Evolutionary conservation across 2,797 vertebrate genomes (phyloP).

Genomic region (Picus viridis): DNA sequence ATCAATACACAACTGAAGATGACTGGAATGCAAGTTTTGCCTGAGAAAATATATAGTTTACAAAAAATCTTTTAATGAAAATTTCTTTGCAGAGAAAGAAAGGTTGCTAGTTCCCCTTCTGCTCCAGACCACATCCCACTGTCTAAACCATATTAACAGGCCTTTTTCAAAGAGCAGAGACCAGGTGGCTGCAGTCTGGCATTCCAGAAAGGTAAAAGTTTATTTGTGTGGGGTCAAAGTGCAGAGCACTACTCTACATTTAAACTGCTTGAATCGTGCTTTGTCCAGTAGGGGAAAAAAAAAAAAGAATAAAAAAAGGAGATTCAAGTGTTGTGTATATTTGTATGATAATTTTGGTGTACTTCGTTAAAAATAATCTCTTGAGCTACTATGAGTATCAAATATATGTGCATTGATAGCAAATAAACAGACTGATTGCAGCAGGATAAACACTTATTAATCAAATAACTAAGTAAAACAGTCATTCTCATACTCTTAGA

Average conservation of each 20-base stretch:
- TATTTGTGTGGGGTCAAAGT: slow-evolving; percentile 15
- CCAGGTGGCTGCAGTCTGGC: background rate
- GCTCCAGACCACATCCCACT: background rate
- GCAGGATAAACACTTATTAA: background rate
- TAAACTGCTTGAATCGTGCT: background rate
- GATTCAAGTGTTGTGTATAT: background rate
- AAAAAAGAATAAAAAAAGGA: too few species aligned
- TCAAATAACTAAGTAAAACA: background rate
- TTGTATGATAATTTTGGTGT: background rate
- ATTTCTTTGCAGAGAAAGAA: background rate
- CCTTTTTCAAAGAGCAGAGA: background rate
- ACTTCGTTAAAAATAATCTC: background rate
- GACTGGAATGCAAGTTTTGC: background rate
- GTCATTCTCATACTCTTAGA: background rate
- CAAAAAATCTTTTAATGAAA: background rate
- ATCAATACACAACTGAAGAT: background rate
- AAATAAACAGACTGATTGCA: background rate
- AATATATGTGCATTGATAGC: background rate
- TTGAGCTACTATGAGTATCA: background rate
- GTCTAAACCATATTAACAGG: background rate
- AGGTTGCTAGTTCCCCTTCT: background rate
- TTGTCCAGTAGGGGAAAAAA: background rate
- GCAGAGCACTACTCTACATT: background rate
- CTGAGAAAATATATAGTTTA: background rate
- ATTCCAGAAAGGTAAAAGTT: background rate